Evolutionary conservation across 2,888 invertebrate species (phyloP).

Genomic region (Polyploca ridens): DNA sequence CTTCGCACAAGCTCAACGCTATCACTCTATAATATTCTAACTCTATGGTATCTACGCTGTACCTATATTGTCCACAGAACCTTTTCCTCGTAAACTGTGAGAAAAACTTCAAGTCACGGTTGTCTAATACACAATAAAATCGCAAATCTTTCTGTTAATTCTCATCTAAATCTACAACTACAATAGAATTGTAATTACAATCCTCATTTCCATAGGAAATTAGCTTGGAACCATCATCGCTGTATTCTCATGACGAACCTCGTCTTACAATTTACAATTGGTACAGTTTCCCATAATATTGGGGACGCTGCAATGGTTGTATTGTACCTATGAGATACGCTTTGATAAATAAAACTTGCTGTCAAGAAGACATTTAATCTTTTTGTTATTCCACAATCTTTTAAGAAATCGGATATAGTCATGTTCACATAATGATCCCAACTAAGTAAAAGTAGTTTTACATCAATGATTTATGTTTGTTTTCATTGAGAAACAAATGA

Average conservation of each 20-base stretch:
- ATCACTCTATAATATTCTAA: too few species aligned
- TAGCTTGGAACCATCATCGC: slow-evolving; percentile 20
- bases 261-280: slow-evolving; percentile 26
- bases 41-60: too few species aligned
- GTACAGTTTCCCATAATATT: slow-evolving; percentile 51
- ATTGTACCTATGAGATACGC: slow-evolving; percentile 28
- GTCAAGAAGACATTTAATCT: background rate
- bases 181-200: slow-evolving; percentile 3
- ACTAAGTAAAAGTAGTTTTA: too few species aligned
- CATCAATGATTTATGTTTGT: too few species aligned
- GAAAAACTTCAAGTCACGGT: background rate
- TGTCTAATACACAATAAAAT: background rate
- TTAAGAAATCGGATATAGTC: background rate
- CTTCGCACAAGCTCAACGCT: too few species aligned
- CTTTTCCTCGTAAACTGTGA: slow-evolving; percentile 1
- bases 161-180: slow-evolving; percentile 4
- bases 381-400: background rate
- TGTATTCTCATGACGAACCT: slow-evolving; percentile 45
- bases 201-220: slow-evolving; percentile 8
- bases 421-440: too few species aligned
- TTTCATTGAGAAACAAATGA: too few species aligned
- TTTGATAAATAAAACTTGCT: slow-evolving; percentile 2
- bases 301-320: slow-evolving; percentile 40
- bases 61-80: background rate
- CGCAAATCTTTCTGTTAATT: slow-evolving; percentile 1